Evolutionary conservation across 2,888 invertebrate genomes (phyloP), one percentile per base, ranked within the genome.

Genomic region (Selenia dentaria): DNA sequence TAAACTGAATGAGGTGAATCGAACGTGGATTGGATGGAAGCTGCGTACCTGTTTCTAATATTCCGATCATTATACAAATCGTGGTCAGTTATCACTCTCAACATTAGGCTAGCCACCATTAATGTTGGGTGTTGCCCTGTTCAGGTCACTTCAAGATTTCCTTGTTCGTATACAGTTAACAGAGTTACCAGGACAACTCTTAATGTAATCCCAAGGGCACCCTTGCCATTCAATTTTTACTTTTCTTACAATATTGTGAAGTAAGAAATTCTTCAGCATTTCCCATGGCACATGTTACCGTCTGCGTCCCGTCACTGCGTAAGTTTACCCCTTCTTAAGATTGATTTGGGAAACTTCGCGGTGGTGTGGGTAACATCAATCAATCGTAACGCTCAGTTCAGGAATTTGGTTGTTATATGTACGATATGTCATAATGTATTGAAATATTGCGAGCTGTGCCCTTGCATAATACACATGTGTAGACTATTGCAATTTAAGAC

Each of bases 301-400:
- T 9, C 37, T 28, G 42, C 3, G 22, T 32, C 42, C 22, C 16
- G 34, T 45, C 38, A 45, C 38, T 45, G 34, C 24, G 24, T 29
- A 33, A 38, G 44, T 33, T 40, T 40, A 40, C 36, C 40, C 46
- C 42, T 48, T 41, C 38, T 29, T 42, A 48, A 47, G 46, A 46
- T 46, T 46, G 40, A 46, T 46, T 40, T 36, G 42, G 34, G 24
- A 38, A 48, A 42, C 28, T 42, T 42, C 12, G 39, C 10, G 26
- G 31, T 14, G 34, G 42, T 42, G 48, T 38, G 8, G 41, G 48
- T 38, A 42, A 14, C 37, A 42, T 48, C 42, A 38, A 48, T 48
- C 48, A 42, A 37, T 48, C 38, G 2, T 29, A 42, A 25, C 34
- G 34, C 24, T 31, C 35, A 39, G 20, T 22, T 37, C n/a, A 2